Conservation (phyloP, 2,113 vertebrate species). For the Megaleporinus macrocephalus region DNA sequence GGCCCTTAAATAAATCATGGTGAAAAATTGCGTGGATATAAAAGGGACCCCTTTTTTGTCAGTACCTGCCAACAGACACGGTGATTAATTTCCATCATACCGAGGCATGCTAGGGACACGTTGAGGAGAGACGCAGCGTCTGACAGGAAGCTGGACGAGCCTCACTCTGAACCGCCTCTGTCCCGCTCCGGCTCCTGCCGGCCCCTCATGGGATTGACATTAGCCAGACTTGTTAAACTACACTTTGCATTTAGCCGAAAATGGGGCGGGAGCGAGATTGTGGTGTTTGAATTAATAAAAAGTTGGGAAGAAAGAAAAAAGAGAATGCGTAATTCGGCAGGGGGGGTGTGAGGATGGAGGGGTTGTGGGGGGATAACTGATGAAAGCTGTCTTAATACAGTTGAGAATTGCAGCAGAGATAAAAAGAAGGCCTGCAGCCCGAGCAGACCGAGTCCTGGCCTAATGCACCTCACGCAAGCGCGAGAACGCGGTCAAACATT, state of each 20-base stretch:
- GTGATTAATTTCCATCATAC: conserved; percentile 71
- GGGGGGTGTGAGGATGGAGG: no score
- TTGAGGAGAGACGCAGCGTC: conserved; percentile 27
- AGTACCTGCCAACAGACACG: conserved; percentile 45
- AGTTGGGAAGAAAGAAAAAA: conserved; percentile 69
- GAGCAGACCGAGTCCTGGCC: conserved; percentile 48
- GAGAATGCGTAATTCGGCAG: conserved; percentile 69
- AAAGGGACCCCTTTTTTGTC: conserved; percentile 52
- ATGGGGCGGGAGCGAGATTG: conserved; percentile 56
- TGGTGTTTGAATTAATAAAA: conserved; percentile 71
- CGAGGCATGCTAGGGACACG: conserved; percentile 59
- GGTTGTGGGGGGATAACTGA: no score
- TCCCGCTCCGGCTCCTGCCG: conserved; percentile 32
- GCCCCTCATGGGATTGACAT: conserved; percentile 61
- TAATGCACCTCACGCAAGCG: conserved; percentile 53
- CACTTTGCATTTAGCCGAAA: conserved; percentile 67
- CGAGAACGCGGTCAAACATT: conserved; percentile 21
- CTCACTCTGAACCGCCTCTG: neutral
- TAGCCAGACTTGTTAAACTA: conserved; percentile 72
- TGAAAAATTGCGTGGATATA: conserved; percentile 49
- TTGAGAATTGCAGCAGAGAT: conserved; percentile 54
- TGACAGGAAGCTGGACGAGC: conserved; percentile 36
- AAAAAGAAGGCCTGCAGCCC: conserved; percentile 41
- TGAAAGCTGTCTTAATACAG: conserved; percentile 70
- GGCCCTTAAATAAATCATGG: conserved; percentile 73